These are phyloP conservation scores for Hypena proboscidalis DNA, from an alignment of 2,888 invertebrate genomes.

Conservation along the genomic window DNA sequence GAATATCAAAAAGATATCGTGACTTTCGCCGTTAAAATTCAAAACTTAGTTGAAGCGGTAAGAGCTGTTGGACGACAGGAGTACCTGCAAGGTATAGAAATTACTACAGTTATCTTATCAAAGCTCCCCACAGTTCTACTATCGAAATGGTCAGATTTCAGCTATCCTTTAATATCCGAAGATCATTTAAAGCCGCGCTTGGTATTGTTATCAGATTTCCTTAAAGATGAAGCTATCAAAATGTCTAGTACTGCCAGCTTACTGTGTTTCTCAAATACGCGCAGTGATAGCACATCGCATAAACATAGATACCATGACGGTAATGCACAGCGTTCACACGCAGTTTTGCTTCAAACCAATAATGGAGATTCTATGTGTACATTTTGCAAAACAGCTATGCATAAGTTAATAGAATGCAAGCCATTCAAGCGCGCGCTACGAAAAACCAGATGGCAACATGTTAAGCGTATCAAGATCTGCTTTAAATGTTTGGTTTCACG, in stretches of 20 bases:
- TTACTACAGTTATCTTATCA: slow-evolving; percentile 1
- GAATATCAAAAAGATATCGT: slow-evolving; percentile 6
- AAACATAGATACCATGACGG: not conserved
- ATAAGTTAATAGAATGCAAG: slow-evolving; percentile 26
- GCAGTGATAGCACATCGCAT: too few species aligned
- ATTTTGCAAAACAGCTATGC: slow-evolving; percentile 19
- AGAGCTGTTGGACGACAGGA: slow-evolving; percentile 3
- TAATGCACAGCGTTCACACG: slow-evolving; percentile 10
- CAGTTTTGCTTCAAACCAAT: slow-evolving; percentile 11
- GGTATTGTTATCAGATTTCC: slow-evolving; percentile 6
- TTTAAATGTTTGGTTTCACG: slow-evolving; percentile 29
- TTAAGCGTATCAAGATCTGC: slow-evolving; percentile 24
- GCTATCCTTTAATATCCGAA: not conserved
- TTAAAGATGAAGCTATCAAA: slow-evolving; percentile 5
- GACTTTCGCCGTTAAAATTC: slow-evolving; percentile 1
- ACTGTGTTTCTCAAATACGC: not conserved
- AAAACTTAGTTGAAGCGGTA: slow-evolving; percentile 1
- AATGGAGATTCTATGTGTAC: slow-evolving; percentile 11
- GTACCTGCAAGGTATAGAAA: slow-evolving; percentile 2
- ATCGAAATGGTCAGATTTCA: not conserved
- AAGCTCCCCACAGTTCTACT: not conserved
- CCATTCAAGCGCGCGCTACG: slow-evolving; percentile 29
- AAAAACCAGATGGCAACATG: slow-evolving; percentile 23
- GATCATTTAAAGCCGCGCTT: not conserved
- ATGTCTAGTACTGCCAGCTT: slow-evolving; percentile 8